Evolutionary conservation across 2,888 invertebrate genomes (phyloP).

Genomic region (Taphrorychus bicolor): DNA sequence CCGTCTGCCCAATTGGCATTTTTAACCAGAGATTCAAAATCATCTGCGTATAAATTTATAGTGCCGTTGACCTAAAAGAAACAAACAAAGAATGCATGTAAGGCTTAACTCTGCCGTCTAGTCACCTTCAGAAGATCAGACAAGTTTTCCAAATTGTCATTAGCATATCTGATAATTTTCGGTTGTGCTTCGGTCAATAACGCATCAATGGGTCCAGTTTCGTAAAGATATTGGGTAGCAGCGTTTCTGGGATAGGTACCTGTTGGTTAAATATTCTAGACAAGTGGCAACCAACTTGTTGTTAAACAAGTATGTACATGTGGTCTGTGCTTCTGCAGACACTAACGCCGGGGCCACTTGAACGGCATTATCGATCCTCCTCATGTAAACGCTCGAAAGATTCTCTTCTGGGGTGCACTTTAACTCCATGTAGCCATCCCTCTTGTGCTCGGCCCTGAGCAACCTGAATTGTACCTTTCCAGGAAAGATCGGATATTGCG

Average conservation of each 20-base stretch:
- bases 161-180: constrained; percentile 40
- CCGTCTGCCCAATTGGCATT: constrained; percentile 42
- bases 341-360: constrained; percentile 65
- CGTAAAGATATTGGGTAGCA: constrained; percentile 72
- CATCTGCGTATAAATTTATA: constrained; percentile 69
- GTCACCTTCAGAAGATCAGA: constrained; percentile 47
- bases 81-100: background rate
- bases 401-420: constrained; percentile 64
- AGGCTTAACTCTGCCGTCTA: background rate
- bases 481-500: constrained; percentile 65
- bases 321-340: constrained; percentile 69
- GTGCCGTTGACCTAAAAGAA: constrained; percentile 49
- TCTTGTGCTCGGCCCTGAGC: constrained; percentile 65
- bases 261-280: no score
- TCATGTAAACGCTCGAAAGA: constrained; percentile 54
- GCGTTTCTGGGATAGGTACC: constrained; percentile 70
- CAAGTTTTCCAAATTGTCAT: constrained; percentile 45
- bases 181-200: constrained; percentile 35
- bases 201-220: constrained; percentile 46
- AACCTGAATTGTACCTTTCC: constrained; percentile 61
- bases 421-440: constrained; percentile 75
- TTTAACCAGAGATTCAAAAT: constrained; percentile 59
- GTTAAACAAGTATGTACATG: constrained; percentile 51
- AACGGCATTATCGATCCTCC: constrained; percentile 64
- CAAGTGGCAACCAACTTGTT: no score